Evolutionary conservation across 2,888 invertebrate species (phyloP), one percentile per base, ranked within the genome.

Genomic region (Drosophila kuntzei): DNA sequence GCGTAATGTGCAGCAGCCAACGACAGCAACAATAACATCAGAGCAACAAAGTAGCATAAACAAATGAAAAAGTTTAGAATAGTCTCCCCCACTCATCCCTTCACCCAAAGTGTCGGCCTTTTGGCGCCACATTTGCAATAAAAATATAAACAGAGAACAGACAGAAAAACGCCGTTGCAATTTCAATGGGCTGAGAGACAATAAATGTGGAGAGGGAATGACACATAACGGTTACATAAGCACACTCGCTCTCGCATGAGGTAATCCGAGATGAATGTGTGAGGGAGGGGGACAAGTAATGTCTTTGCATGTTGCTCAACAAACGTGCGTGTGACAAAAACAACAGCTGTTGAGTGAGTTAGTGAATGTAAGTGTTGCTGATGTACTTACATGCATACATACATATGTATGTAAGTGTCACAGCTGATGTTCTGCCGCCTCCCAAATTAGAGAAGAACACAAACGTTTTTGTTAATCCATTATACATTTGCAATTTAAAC

Each of bases 51-150:
- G 79, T 79, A 75, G 65, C 79, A 79, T 79, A 76, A 76, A 79
- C 69, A 79, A 76, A 76, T 74, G 43, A 71, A 77, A 68, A 71
- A 65, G 60, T 79, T 76, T 78, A 75, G 66, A 76, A 79, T 47
- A 29, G 39, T 20, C 14, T 22, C 6, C 11, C 11, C 14, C 11
- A 1, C 32, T 6, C 53, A 2, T n/a, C 32, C 12, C 16, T 2
- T n/a, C 22, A 12, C 14, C 18, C 12, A 43, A 47, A 43, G 37
- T 41, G 79, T 63, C 79, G 74, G 75, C 63, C 68, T 78, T 76
- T 76, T 78, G 89, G 88, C 89, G 85, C 88, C 85, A 78, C 76
- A 76, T 71, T 81, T 49, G 74, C 85, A 70, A 81, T 79, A 80
- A 79, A 73, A 78, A 69, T 75, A 88, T 79, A 82, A 82, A 79